These are phyloP conservation scores for Papilio polytes DNA, from an alignment of 1,140 invertebrate species.

Conservation along the genomic window DNA sequence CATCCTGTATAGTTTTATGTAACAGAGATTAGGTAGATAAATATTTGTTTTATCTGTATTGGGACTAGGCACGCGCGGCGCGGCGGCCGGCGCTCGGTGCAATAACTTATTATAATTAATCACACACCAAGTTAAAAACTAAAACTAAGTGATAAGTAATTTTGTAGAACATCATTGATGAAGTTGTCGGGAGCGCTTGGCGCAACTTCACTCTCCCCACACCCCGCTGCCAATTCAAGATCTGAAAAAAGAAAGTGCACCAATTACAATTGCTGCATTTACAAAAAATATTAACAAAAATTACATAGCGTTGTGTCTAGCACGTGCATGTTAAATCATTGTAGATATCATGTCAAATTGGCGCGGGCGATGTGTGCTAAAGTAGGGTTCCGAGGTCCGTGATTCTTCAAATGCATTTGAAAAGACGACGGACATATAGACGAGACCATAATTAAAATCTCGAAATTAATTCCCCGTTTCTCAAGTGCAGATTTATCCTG, in stretches of 20 bases:
- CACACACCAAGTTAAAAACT: conserved; percentile 81
- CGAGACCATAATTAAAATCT: no score
- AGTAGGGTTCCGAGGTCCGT: not conserved
- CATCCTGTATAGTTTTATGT: conserved; percentile 69
- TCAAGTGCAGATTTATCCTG: no score
- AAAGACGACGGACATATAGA: not conserved
- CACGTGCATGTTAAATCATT: not conserved
- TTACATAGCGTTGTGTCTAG: not conserved
- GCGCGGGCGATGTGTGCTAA: not conserved
- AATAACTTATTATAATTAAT: conserved; percentile 81
- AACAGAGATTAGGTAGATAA: conserved; percentile 78
- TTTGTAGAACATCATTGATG: conserved; percentile 69
- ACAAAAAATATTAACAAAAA: not conserved
- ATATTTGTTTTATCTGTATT: conserved; percentile 78
- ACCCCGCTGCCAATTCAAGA: conserved; percentile 71
- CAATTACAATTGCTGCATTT: not conserved
- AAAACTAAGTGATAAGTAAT: conserved; percentile 79
- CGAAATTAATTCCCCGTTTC: no score
- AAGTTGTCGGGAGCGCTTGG: conserved; percentile 63
- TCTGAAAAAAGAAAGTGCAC: conserved; percentile 60
- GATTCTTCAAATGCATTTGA: not conserved
- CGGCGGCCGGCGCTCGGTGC: conserved; percentile 69
- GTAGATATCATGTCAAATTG: not conserved
- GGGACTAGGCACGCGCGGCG: conserved; percentile 78
- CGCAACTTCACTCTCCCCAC: conserved; percentile 57